These are phyloP conservation scores for Tubiluchus corallicola DNA, from an alignment of 2,888 invertebrate genomes.

Conservation along the genomic window DNA sequence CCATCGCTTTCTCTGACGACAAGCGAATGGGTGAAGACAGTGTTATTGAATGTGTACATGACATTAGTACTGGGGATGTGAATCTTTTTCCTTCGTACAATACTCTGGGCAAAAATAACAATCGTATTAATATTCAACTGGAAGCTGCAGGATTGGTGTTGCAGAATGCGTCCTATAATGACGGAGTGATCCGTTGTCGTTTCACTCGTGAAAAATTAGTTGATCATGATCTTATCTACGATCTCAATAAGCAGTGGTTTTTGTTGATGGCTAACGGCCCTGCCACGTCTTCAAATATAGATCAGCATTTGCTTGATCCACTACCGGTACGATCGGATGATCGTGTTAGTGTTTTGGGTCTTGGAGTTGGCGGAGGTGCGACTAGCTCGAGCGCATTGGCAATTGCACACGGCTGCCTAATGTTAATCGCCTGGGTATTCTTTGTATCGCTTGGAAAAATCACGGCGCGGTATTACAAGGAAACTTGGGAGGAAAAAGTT, in stretches of 20 bases:
- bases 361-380: no score
- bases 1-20: conserved; percentile 57
- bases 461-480: conserved; percentile 66
- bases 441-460: conserved; percentile 67
- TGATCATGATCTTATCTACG: background rate
- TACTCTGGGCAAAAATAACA: background rate
- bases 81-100: background rate
- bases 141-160: no score
- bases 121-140: no score
- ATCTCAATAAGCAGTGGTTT: background rate
- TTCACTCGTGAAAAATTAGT: background rate
- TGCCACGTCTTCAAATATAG: no score
- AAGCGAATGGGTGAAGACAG: conserved; percentile 36
- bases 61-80: background rate
- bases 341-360: no score
- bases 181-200: background rate
- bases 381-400: no score
- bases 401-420: conserved; percentile 7
- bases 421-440: conserved; percentile 74
- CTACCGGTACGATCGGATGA: no score
- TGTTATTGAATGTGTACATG: background rate
- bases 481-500: conserved; percentile 72
- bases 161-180: background rate
- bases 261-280: conserved; percentile 3
- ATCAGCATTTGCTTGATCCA: no score